Base-by-base conservation (phyloP, 2,113 vertebrate genomes). In the Colaptes auratus region DNA sequence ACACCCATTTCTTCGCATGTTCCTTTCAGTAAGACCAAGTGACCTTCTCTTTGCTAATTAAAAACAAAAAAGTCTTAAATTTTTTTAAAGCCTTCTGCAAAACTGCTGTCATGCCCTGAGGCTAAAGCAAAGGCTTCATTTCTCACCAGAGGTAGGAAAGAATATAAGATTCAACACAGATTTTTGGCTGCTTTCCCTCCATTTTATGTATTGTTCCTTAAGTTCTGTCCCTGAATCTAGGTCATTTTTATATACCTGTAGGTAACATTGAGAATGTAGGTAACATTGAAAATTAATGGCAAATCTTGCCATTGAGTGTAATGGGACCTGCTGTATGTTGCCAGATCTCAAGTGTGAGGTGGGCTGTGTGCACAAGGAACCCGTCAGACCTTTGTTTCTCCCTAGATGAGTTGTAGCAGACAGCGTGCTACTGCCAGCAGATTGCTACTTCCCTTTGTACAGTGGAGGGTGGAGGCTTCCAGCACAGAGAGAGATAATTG, bases 121-220 rank as follows among this genome's bases (percentile, higher is more conserved):
- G 89, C 42, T 91, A 67, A 92, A 81, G 89, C 46, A 87, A 88
- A 87, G 35, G 33, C 44, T 80, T 78, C 1, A 56, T 91, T 92
- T 89, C 64, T 94, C 79, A 88, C 19, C 60, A 64, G 75, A 71
- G 33, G 17, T 23, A 71, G 56, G 42, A 85, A 70, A 89, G 33
- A 67, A 12, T 86, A 64, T 89, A 66, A 84, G 81, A 89, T 64
- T 84, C 80, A 66, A n/a, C 90, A 56, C 7, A 88, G 42, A 77
- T 81, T 94, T 88, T 88, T 86, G 90, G 48, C 92, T 86, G 42
- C 69, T 83, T 93, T 86, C 58, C 64, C 93, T 95, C 55, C 58
- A 39, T 86, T 92, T 91, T 87, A 91, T 82, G 33, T 89, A 78
- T 90, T 92, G 89, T 83, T 95, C 75, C 72, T 89, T 89, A 92